phyloP scores from a whole-genome alignment of 2,888 invertebrate species.

The Athrips mouffetella region DNA sequence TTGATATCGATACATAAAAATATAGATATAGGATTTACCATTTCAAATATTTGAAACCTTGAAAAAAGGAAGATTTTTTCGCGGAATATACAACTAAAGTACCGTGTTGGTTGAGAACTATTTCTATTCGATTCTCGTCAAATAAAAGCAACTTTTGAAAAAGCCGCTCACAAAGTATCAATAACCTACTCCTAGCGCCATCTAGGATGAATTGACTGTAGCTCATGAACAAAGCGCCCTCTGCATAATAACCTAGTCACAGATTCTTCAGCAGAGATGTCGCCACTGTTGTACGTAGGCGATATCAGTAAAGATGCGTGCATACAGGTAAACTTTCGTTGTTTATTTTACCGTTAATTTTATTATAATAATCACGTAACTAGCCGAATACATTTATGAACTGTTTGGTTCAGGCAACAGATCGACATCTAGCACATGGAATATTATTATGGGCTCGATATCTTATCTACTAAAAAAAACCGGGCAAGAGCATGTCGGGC shows the following conservation, averaged over 20 bases:
- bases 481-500: too few species aligned
- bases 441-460: too few species aligned
- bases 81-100: too few species aligned
- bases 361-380: not conserved
- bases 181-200: conserved; percentile 2
- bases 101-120: too few species aligned
- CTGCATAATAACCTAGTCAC: not conserved
- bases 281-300: conserved; percentile 11
- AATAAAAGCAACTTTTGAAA: not conserved
- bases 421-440: too few species aligned
- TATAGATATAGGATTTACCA: too few species aligned
- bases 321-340: not conserved
- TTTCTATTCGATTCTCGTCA: too few species aligned
- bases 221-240: not conserved
- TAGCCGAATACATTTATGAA: not conserved
- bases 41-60: too few species aligned
- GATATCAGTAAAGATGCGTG: conserved; percentile 13
- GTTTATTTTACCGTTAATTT: conserved; percentile 15
- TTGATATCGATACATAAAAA: too few species aligned
- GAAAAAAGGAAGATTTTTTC: too few species aligned
- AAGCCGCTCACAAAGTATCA: not conserved
- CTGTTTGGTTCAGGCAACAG: too few species aligned
- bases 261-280: conserved; percentile 21
- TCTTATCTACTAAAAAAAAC: too few species aligned
- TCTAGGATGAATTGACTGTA: not conserved